Evolutionary conservation across 2,797 vertebrate genomes (phyloP).

Genomic region (Channa striata): DNA sequence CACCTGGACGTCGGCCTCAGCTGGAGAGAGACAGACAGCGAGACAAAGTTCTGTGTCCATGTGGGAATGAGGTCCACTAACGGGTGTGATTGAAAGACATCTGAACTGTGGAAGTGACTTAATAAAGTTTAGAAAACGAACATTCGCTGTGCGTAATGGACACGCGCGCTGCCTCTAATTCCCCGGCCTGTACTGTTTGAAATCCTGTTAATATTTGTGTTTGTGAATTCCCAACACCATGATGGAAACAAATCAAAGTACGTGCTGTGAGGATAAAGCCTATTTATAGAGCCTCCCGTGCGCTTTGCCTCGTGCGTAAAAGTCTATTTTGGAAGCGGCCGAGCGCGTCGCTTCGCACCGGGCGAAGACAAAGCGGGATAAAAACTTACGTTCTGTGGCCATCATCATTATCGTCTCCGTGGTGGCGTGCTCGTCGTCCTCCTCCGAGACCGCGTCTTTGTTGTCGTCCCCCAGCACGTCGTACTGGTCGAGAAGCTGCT

Average conservation of each 20-base stretch:
- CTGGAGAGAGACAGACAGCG: slow-evolving; percentile 80
- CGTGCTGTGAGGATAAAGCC: neutral
- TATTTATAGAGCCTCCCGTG: neutral
- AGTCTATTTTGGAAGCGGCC: neutral
- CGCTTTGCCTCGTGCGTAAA: slow-evolving; percentile 52
- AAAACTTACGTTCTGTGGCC: slow-evolving; percentile 94
- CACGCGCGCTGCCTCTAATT: neutral
- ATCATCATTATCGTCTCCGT: slow-evolving; percentile 97
- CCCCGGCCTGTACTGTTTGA: neutral
- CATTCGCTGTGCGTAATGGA: slow-evolving; percentile 3
- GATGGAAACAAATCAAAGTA: neutral
- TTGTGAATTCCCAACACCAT: neutral
- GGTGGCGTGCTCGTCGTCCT: slow-evolving; percentile 95
- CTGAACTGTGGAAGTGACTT: neutral
- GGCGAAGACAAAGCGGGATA: neutral
- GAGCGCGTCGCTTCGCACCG: neutral
- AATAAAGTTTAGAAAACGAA: neutral
- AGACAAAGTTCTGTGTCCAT: no score
- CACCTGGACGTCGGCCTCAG: slow-evolving; percentile 88
- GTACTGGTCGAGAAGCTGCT: slow-evolving; percentile 98
- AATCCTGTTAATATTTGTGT: neutral
- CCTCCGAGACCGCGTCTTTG: slow-evolving; percentile 90
- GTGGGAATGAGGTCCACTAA: no score
- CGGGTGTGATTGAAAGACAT: no score
- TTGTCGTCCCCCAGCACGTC: slow-evolving; percentile 96